Evolutionary conservation across 2,888 invertebrate species (phyloP), one percentile per base, ranked within the genome.

Genomic region (Nomada fabriciana): DNA sequence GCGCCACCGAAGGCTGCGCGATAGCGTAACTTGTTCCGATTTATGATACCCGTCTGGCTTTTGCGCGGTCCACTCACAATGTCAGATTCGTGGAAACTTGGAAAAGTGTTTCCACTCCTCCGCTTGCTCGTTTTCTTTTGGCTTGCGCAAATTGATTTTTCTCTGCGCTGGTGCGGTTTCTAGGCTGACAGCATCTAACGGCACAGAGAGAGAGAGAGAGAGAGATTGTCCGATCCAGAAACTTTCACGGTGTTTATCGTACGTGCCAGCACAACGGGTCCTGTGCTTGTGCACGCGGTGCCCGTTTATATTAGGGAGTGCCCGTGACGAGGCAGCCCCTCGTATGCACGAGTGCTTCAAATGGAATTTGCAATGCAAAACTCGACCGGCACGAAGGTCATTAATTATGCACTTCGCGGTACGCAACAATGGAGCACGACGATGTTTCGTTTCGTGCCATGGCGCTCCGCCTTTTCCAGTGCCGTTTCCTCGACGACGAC

Each of bases 351-450:
- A 65, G 63, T 71, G 82, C 73, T 80, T 83, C 86, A 83, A 76
- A 76, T 79, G 82, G 85, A 87, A 91, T 91, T 91, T 90, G 90
- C 91, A 91, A 90, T 91, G 89, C 91, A 91, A 91, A 88, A 90
- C 78, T 86, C 80, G 78, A 80, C 74, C 80, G 74, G 80, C 84
- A 86, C 88, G 84, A 87, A 87, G 88, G 84, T 89, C 89, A 89
- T 91, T 91, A 91, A 92, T 92, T 91, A 91, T 91, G 88, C 89
- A 89, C 89, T 90, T 86, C 85, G 83, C 82, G 84, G 82, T 86
- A 86, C 84, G 86, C 89, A 90, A 91, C 90, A 89, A 91, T 90
- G 84, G 87, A 86, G 67, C 71, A 79, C 77, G 77, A 61, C 76
- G 82, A 77, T 81, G 75, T 85, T 85, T 83, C 83, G 73, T 83